Base-by-base conservation (phyloP, 1,140 invertebrate species). In the Aphaenogaster ashmeadi region DNA sequence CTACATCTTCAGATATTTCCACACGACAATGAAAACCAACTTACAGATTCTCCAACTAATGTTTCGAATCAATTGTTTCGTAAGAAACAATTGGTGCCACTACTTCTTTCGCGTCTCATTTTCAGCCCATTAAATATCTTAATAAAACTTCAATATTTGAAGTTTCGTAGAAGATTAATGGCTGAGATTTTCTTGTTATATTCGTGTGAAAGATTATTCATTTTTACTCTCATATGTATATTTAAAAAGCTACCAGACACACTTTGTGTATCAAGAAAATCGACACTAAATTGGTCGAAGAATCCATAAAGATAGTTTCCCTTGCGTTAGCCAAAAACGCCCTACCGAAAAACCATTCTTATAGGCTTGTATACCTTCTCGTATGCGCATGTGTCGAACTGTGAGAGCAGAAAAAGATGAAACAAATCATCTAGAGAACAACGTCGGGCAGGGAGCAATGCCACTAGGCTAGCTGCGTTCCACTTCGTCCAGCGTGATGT, bases 381-480 rank as follows among this genome's bases (percentile, higher is more conserved):
- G 52, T 58, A 64, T 86, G 80, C 79, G 72, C 72, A 84, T 88
- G 52, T 88, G 88, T 91, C 58, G 87, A 88, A 92, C 60, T 71
- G 69, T 90, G 84, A 92, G 77, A 86, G 74, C 89, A 88, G 86
- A 92, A 89, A 88, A 60, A 88, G 78, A 91, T 72, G 60, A 88
- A 92, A 84, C 79, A 44, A 91, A 91, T 91, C 88, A 88, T 94
- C 95, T 96, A 97, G 96, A 97, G 97, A 96, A 97, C 97, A 97
- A 97, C 97, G 95, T 97, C 97, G 96, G 97, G 97, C 97, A 97
- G 97, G 97, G 97, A 96, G 96, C 97, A 97, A 96, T 97, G 96
- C 96, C 97, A 97, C 97, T 97, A 97, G 97, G 97, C 97, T 93
- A 95, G 94, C 90, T 95, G 94, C 75, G 94, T 94, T 54, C 93